Conservation (phyloP, 2,888 invertebrate species). For the Dromius quadrimaculatus region DNA sequence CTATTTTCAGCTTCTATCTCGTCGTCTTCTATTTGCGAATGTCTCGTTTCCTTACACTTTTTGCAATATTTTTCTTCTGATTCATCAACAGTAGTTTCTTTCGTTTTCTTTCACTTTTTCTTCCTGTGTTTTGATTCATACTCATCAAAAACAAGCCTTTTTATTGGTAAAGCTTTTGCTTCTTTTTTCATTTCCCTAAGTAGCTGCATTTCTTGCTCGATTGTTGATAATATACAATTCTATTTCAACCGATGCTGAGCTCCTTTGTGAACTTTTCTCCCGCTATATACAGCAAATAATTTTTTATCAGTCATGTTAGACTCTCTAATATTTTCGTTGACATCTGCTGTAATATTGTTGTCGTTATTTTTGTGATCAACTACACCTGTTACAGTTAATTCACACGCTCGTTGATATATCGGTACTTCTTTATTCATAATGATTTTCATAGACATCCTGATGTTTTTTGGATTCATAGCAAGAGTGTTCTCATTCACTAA, state of each 20-base stretch:
- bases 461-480: conserved; percentile 1
- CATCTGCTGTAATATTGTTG: conserved; percentile 51
- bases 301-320: conserved; percentile 78
- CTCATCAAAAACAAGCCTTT: conserved; percentile 57
- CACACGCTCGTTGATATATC: conserved; percentile 12
- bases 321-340: conserved; percentile 54
- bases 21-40: conserved; percentile 39
- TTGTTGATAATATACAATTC: conserved; percentile 83
- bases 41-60: conserved; percentile 60
- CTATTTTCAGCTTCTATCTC: conserved; percentile 53
- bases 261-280: conserved; percentile 87
- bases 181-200: conserved; percentile 69
- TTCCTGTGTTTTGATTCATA: conserved; percentile 63
- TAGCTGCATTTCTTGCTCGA: conserved; percentile 81
- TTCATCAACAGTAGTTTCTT: conserved; percentile 50
- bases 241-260: conserved; percentile 84
- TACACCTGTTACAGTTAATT: conserved; percentile 55
- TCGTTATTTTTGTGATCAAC: conserved; percentile 59
- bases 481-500: conserved; percentile 9
- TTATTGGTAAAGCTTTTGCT: conserved; percentile 55
- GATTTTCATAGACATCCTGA: conserved; percentile 16
- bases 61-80: conserved; percentile 50
- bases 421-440: conserved; percentile 7
- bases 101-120: conserved; percentile 54
- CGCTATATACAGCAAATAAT: conserved; percentile 82